A percentile compares a stretch with the other conserved stretches of the same genome.
Evolutionary conservation across 2,113 vertebrate species (phyloP).

Genomic region (Gnathonemus longibarbis): DNA sequence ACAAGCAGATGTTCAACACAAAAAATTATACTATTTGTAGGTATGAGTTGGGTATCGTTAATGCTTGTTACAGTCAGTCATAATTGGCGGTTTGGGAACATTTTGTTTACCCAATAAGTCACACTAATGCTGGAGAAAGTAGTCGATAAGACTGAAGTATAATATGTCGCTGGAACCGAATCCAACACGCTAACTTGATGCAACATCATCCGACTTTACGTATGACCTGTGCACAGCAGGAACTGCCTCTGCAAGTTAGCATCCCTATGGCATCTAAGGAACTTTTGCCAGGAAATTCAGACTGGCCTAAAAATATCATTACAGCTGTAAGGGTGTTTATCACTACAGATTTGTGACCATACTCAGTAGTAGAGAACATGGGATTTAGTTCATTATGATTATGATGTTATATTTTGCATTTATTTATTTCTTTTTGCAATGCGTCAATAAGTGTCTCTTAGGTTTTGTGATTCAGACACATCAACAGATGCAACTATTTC

Average conservation of each 20-base stretch:
- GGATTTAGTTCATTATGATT: neutral
- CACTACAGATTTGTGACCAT: neutral
- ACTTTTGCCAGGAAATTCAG: neutral
- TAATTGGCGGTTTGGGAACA: neutral
- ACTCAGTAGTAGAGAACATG: neutral
- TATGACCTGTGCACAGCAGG: neutral
- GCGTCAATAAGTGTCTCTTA: neutral
- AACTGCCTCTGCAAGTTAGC: neutral
- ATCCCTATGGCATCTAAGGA: neutral
- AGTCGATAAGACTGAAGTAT: neutral
- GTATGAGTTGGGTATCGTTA: neutral
- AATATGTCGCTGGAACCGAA: neutral
- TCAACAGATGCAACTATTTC: neutral
- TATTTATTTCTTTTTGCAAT: neutral
- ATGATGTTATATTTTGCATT: neutral
- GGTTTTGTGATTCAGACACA: neutral
- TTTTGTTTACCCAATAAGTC: neutral
- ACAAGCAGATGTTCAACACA: neutral
- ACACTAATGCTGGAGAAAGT: neutral
- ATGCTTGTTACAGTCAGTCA: neutral
- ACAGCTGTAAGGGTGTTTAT: neutral
- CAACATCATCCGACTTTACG: neutral
- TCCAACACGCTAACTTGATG: neutral
- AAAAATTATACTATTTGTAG: neutral
- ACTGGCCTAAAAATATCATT: neutral